These are phyloP conservation scores for Botia almorhae DNA, from an alignment of 2,797 vertebrate genomes.

Conservation along the genomic window DNA sequence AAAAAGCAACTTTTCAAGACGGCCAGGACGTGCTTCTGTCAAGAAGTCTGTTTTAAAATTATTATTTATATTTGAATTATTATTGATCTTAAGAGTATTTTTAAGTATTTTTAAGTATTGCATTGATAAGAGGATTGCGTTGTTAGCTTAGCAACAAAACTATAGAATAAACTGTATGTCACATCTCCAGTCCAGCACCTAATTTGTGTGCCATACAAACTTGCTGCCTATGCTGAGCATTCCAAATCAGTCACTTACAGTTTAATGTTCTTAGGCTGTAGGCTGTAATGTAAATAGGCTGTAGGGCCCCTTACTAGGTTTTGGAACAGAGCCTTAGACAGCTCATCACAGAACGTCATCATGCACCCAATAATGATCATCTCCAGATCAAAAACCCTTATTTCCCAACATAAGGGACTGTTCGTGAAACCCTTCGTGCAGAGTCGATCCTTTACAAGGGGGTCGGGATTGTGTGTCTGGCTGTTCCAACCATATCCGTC, in stretches of 20 bases:
- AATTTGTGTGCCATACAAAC: neutral
- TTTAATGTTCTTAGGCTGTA: no score
- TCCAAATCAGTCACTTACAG: no score
- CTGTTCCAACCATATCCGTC: conserved; percentile 22
- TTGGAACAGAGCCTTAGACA: neutral
- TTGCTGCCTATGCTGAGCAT: neutral
- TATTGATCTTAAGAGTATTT: neutral
- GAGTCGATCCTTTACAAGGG: conserved; percentile 7
- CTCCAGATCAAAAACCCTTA: neutral
- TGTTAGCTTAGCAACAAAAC: neutral
- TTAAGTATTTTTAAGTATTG: neutral
- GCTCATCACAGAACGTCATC: conserved; percentile 24
- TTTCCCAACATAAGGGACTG: conserved; percentile 32
- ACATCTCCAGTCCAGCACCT: neutral
- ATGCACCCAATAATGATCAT: conserved; percentile 25
- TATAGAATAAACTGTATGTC: neutral
- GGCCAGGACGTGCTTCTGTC: neutral
- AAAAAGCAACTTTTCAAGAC: neutral
- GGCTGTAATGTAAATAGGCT: neutral
- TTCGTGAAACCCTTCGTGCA: conserved; percentile 17
- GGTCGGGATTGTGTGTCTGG: conserved; percentile 18
- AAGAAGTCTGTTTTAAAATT: neutral
- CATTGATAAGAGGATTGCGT: neutral
- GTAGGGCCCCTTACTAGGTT: neutral
- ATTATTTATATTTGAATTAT: neutral